Evolutionary conservation across 2,888 invertebrate genomes (phyloP), one percentile per base, ranked within the genome.

Genomic region (Deroplatys truncata): DNA sequence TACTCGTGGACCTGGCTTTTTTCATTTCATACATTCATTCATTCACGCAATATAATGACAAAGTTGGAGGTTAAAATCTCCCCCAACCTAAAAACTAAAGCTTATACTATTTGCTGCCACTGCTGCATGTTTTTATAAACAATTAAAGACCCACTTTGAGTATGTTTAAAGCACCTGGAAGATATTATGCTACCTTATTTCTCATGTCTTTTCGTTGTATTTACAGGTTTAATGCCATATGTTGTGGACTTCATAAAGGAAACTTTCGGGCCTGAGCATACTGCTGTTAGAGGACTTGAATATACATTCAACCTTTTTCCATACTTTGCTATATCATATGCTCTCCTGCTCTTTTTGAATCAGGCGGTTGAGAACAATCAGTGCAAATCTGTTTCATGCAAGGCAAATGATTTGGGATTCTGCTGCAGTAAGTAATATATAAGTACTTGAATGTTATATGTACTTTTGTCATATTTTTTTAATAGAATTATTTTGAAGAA

Each of bases 221-320:
- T 72, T 89, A 82, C 88, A 91, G 91, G 91, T 25, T 29, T 91
- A 29, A 82, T 90, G 89, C 87, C 89, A 15, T 82, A 90, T 3
- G 89, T 90, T 56, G 90, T 91, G 28, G 90, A 90, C 49, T 49
- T 90, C 16, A 29, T 91, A 89, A 90, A 89, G 31, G 82, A 89
- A 28, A 88, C n/a, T n/a, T n/a, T n/a, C n/a, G n/a, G 89, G 13
- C 2, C 29, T 29, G 84, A 90, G 84, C 28, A 84, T 72, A 90
- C 82, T 84, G 90, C 88, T n/a, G n/a, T n/a, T 35, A 88, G 84
- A 20, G 86, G 82, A 16, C 88, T 91, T 2, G 88, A 88, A 15
- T 90, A 72, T 85, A 90, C 82, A 85, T 90, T 83, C 28, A 89
- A 31, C 31, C 43, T 91, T 8, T 88, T 91, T n/a, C 91, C 91